Evolutionary conservation across 2,113 vertebrate genomes (phyloP).

Genomic region (Merops nubicus): DNA sequence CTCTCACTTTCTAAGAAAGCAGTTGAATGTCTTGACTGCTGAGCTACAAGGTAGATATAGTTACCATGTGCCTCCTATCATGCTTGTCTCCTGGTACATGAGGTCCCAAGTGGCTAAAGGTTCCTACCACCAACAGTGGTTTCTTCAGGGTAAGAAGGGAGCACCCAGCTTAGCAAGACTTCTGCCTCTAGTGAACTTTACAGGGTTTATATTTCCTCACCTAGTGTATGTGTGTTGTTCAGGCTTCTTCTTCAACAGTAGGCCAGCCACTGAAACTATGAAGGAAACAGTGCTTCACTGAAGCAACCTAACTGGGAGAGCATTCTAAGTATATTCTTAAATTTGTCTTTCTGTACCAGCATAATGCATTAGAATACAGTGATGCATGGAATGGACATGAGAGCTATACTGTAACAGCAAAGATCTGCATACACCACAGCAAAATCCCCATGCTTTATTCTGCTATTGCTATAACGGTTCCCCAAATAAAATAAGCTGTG

Average conservation of each 20-base stretch:
- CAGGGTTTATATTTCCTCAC: neutral
- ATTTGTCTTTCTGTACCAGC: neutral
- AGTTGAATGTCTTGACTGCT: neutral
- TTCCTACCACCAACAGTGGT: neutral
- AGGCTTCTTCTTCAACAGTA: neutral
- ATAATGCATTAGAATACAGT: neutral
- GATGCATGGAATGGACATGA: neutral
- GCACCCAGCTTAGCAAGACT: neutral
- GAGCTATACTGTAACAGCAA: neutral
- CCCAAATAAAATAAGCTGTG: neutral
- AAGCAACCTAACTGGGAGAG: neutral
- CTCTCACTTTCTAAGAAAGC: neutral
- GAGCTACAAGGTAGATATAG: neutral
- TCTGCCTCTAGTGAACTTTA: neutral
- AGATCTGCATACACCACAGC: neutral
- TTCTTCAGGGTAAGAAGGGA: neutral
- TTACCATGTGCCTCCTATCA: neutral
- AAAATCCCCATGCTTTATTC: too few species aligned
- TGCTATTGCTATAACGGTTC: neutral
- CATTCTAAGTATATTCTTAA: neutral
- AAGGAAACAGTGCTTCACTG: neutral
- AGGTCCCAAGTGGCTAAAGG: neutral
- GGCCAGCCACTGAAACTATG: neutral
- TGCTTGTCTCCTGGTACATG: neutral
- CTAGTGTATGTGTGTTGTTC: neutral